Percentiles rank a stretch among this genome's conserved stretches.
Conservation (phyloP, 1,140 invertebrate species). For the Drosophila santomea region DNA sequence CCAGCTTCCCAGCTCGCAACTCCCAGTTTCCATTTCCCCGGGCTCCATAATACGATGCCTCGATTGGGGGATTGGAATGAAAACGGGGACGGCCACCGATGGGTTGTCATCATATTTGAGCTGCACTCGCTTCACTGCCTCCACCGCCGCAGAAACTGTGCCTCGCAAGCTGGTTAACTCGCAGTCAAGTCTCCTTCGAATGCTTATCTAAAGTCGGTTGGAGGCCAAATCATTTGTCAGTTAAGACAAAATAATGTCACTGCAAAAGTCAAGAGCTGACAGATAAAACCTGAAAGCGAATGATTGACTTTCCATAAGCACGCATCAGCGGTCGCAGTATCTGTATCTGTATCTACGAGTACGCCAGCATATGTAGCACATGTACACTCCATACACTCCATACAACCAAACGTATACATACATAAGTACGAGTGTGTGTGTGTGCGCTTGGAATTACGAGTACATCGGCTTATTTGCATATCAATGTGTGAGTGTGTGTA, state of each 20-base stretch:
- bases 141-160: slow-evolving; percentile 6
- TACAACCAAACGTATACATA: neutral
- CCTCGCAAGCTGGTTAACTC: neutral
- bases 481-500: slow-evolving; percentile 54
- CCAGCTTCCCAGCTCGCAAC: neutral
- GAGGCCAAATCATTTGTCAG: slow-evolving; percentile 71
- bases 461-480: slow-evolving; percentile 65
- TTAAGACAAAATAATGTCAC: slow-evolving; percentile 70
- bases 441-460: slow-evolving; percentile 26
- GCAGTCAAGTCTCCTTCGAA: slow-evolving; percentile 14
- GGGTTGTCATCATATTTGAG: slow-evolving; percentile 60
- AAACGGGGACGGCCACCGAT: neutral
- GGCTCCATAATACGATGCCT: slow-evolving; percentile 36
- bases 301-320: slow-evolving; percentile 76
- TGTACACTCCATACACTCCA: neutral
- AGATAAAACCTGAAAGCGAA: slow-evolving; percentile 73
- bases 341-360: slow-evolving; percentile 9
- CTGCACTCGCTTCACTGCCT: slow-evolving; percentile 58
- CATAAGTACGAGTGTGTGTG: slow-evolving; percentile 1
- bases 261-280: slow-evolving; percentile 53
- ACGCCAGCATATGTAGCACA: slow-evolving; percentile 1
- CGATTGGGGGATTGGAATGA: slow-evolving; percentile 3
- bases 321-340: slow-evolving; percentile 55
- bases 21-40: slow-evolving; percentile 14
- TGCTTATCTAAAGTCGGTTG: slow-evolving; percentile 34